Evolutionary conservation across 2,113 vertebrate species (phyloP).

Genomic region (Alces alces): DNA sequence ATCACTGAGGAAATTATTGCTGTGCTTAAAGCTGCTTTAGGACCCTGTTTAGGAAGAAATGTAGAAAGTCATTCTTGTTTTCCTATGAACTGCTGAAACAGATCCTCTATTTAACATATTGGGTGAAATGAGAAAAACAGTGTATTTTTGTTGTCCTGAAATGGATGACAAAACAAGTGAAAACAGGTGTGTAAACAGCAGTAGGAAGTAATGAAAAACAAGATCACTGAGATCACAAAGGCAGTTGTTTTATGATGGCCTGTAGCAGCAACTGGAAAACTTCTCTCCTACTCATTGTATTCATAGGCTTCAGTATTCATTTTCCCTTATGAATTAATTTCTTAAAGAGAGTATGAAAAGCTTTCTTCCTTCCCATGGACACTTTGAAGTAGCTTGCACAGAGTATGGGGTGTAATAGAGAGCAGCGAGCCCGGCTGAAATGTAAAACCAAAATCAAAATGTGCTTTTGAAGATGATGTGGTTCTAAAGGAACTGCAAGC

Average conservation of each 20-base stretch:
- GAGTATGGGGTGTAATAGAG: not conserved
- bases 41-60: not conserved
- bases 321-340: conserved; percentile 21
- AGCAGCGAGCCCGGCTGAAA: not conserved
- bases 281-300: not conserved
- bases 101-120: not conserved
- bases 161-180: not conserved
- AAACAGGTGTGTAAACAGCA: conserved; percentile 35
- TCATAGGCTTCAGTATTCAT: conserved; percentile 18
- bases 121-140: conserved; percentile 10
- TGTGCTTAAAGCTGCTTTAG: conserved; percentile 26
- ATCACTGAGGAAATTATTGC: conserved; percentile 25
- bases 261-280: not conserved
- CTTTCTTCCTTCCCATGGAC: not conserved
- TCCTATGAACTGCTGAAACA: not conserved
- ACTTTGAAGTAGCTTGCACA: conserved; percentile 18
- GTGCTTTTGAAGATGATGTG: not conserved
- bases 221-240: not conserved
- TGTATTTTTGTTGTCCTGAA: conserved; percentile 6
- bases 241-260: not conserved
- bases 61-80: conserved; percentile 24
- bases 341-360: not conserved
- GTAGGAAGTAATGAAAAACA: conserved; percentile 31
- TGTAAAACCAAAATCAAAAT: conserved; percentile 36
- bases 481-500: conserved; percentile 3